phyloP scores from a whole-genome alignment of 2,888 invertebrate genomes.

The Papilio protenor region DNA sequence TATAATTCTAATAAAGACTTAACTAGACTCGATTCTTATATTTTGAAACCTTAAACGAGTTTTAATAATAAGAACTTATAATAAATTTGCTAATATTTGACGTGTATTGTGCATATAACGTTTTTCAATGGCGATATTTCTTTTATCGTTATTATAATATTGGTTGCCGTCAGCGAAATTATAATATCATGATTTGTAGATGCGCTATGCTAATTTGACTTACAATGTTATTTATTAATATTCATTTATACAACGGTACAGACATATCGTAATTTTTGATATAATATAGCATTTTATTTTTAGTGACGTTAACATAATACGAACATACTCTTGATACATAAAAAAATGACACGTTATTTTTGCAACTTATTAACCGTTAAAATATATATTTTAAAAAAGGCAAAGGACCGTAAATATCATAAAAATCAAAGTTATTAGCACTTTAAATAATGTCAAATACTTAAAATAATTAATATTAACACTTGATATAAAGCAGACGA shows the following conservation, averaged over 20 bases:
- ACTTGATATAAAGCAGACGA: no score
- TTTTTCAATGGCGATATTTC: conserved; percentile 32
- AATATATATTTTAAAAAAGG: no score
- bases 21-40: conserved; percentile 4
- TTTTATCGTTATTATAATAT: conserved; percentile 32
- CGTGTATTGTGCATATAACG: conserved; percentile 33
- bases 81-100: conserved; percentile 40
- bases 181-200: conserved; percentile 42
- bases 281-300: neutral
- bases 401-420: no score
- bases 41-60: conserved; percentile 2
- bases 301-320: no score
- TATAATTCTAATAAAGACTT: conserved; percentile 1
- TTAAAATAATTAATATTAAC: no score
- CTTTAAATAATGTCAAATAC: no score
- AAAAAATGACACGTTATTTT: no score
- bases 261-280: neutral
- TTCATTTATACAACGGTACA: conserved; percentile 29
- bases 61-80: conserved; percentile 1
- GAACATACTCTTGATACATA: no score
- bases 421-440: no score
- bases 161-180: conserved; percentile 28
- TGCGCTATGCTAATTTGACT: conserved; percentile 33
- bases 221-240: conserved; percentile 37
- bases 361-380: no score